Conservation (phyloP, 2,113 vertebrate species). For the Cebus imitator region DNA sequence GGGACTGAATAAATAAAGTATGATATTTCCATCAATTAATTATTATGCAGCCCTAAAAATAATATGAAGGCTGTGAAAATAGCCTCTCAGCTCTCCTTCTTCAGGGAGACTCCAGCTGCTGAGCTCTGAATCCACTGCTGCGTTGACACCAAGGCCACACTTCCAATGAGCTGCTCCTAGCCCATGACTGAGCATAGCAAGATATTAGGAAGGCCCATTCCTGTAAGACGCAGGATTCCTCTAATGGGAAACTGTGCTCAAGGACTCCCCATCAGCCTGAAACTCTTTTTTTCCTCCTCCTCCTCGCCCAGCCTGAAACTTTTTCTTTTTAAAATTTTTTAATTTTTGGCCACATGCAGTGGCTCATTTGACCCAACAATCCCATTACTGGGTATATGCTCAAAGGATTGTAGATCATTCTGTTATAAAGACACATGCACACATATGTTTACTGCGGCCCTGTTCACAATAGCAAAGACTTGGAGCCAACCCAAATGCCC, state of each 20-base stretch:
- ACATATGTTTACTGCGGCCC: too few relatives aligned
- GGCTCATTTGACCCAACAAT: too few relatives aligned
- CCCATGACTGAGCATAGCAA: background rate
- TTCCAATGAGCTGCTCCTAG: background rate
- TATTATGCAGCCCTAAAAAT: constrained; percentile 3
- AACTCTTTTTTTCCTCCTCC: background rate
- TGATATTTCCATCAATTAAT: background rate
- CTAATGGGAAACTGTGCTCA: background rate
- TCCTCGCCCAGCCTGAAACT: too few relatives aligned
- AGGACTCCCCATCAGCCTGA: background rate
- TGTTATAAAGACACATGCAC: too few relatives aligned
- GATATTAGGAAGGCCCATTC: background rate
- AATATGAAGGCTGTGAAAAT: background rate
- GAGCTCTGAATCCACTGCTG: background rate
- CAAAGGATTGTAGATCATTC: too few relatives aligned
- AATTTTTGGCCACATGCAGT: too few relatives aligned
- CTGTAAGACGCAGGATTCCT: background rate
- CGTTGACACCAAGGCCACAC: background rate
- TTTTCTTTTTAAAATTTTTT: too few relatives aligned
- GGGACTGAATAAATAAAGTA: background rate
- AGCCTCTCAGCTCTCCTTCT: background rate
- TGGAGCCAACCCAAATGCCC: too few relatives aligned
- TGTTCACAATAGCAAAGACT: too few relatives aligned
- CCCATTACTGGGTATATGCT: too few relatives aligned
- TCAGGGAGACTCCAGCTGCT: background rate